These are phyloP conservation scores for Malacoctenus gilli DNA, from an alignment of 2,797 vertebrate genomes.

Conservation along the genomic window DNA sequence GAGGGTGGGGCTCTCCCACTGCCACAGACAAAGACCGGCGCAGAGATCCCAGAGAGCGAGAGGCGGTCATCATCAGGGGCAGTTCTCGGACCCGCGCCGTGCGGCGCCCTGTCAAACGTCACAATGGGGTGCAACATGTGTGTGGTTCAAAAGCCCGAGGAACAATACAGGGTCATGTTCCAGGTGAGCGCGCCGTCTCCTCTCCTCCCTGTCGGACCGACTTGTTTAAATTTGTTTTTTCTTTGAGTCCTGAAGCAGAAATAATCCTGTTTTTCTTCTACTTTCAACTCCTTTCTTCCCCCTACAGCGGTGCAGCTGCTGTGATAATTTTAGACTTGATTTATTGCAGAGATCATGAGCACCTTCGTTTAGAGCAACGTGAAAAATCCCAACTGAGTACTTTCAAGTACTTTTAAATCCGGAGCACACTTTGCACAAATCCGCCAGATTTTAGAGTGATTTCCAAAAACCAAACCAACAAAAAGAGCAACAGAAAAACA, in stretches of 20 bases:
- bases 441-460: too few relatives aligned
- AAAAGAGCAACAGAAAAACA: too few relatives aligned
- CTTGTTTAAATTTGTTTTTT: neutral
- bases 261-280: neutral
- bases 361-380: conserved; percentile 3
- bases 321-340: conserved; percentile 11
- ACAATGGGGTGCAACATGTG: conserved; percentile 95
- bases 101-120: conserved; percentile 29
- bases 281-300: conserved; percentile 4
- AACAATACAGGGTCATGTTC: conserved; percentile 92
- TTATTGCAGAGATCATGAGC: conserved; percentile 11
- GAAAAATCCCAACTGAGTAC: neutral
- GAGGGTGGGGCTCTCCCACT: conserved; percentile 71
- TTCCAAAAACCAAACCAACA: too few relatives aligned
- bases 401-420: neutral
- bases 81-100: conserved; percentile 32
- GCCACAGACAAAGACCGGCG: conserved; percentile 74
- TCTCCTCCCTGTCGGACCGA: conserved; percentile 8
- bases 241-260: neutral
- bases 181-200: conserved; percentile 82
- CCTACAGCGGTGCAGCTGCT: conserved; percentile 2
- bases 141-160: conserved; percentile 90
- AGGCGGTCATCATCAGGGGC: conserved; percentile 35
- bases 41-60: conserved; percentile 33
- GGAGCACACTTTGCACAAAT: conserved; percentile 1